These are phyloP conservation scores for Choloepus hoffmanni DNA, from an alignment of 2,113 vertebrate species.

Conservation along the genomic window DNA sequence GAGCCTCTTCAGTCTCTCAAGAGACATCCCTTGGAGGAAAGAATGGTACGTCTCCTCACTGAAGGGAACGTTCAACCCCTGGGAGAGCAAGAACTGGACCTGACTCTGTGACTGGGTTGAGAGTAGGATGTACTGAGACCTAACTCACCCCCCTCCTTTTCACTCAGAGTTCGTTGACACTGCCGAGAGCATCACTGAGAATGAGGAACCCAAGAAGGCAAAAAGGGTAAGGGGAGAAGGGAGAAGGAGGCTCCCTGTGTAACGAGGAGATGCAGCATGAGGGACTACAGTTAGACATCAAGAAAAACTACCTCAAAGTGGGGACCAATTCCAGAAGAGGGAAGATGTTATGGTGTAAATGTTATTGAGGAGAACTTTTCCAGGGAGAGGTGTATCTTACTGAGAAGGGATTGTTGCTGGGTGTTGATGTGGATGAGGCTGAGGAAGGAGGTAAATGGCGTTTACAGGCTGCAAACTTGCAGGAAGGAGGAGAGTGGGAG, in stretches of 20 bases:
- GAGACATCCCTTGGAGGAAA: slow-evolving; percentile 77
- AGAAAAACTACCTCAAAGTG: neutral
- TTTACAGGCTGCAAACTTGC: neutral
- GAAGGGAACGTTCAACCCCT: neutral
- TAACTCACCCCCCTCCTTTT: neutral
- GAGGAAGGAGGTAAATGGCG: neutral
- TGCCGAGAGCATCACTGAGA: accelerated
- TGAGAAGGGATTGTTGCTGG: neutral
- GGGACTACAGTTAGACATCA: neutral
- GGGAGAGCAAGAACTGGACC: neutral
- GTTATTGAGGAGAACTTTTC: neutral
- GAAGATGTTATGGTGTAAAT: neutral
- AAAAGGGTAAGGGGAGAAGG: slow-evolving; percentile 85
- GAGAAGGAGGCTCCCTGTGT: neutral
- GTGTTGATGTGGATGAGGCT: no score
- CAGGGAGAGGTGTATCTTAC: neutral
- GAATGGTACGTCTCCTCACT: slow-evolving; percentile 74
- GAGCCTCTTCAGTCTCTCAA: slow-evolving; percentile 47
- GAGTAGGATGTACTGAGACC: neutral
- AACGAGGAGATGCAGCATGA: neutral
- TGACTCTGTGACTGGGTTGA: neutral
- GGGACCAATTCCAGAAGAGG: neutral
- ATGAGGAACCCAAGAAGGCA: slow-evolving; percentile 59
- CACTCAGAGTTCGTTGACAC: slow-evolving; percentile 69
- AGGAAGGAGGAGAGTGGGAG: neutral